These are phyloP conservation scores for Etheostoma cragini DNA, from an alignment of 2,113 vertebrate genomes.

Conservation along the genomic window DNA sequence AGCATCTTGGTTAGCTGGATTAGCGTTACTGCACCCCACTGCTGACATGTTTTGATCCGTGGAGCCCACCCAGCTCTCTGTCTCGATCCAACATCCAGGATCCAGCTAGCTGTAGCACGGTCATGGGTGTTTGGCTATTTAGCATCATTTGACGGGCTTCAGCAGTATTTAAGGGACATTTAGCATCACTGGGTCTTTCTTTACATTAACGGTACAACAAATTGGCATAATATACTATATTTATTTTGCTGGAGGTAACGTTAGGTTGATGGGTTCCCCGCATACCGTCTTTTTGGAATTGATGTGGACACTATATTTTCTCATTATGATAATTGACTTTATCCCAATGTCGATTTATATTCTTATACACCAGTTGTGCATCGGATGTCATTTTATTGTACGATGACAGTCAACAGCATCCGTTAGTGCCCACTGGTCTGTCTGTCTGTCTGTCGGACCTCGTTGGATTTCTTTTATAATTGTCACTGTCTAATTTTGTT, in stretches of 20 bases:
- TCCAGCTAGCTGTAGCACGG: constrained; percentile 51
- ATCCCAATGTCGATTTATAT: background rate
- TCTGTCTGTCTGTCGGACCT: background rate
- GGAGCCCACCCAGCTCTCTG: constrained; percentile 19
- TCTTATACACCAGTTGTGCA: background rate
- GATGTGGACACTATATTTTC: background rate
- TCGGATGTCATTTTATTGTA: background rate
- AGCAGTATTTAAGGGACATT: background rate
- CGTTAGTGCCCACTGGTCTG: background rate
- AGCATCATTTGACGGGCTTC: constrained; percentile 11
- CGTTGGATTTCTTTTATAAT: background rate
- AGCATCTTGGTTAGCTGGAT: background rate
- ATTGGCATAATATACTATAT: background rate
- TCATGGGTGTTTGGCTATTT: constrained; percentile 25
- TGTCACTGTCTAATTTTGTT: background rate
- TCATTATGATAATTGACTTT: background rate
- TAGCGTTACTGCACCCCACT: background rate
- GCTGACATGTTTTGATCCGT: constrained; percentile 48
- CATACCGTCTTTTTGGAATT: background rate
- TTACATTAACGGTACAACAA: no score
- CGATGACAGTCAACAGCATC: background rate
- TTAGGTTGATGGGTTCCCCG: background rate
- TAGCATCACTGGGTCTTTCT: background rate
- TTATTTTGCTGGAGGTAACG: background rate
- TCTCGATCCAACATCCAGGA: constrained; percentile 27